phyloP scores from a whole-genome alignment of 2,888 invertebrate species.

The Mayetiola destructor region DNA sequence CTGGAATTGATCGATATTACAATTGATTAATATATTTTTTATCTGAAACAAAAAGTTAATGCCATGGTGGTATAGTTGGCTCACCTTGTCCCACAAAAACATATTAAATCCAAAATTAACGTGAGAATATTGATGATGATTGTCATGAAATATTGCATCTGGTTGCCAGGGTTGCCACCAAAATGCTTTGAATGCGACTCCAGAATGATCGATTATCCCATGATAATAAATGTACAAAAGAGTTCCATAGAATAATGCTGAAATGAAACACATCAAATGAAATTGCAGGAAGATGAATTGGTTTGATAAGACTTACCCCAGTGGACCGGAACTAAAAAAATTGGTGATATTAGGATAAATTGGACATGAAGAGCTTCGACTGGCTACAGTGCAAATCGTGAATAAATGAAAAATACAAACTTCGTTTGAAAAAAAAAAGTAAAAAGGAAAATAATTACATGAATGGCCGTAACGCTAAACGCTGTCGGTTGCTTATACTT shows the following conservation, averaged over 20 bases:
- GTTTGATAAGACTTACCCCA: slow-evolving; percentile 41
- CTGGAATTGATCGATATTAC: slow-evolving; percentile 32
- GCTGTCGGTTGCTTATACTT: slow-evolving; percentile 62
- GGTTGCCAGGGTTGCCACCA: slow-evolving; percentile 72
- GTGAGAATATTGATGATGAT: slow-evolving; percentile 65
- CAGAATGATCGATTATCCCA: slow-evolving; percentile 62
- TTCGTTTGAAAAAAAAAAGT: too few relatives aligned
- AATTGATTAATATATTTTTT: too few relatives aligned
- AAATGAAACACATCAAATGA: slow-evolving; percentile 17
- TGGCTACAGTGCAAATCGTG: too few relatives aligned
- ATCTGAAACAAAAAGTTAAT: neutral
- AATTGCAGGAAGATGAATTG: neutral
- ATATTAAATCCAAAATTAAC: slow-evolving; percentile 64
- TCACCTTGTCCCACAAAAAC: slow-evolving; percentile 50
- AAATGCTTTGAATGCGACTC: slow-evolving; percentile 52
- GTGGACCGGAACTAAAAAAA: slow-evolving; percentile 49
- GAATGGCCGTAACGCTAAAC: slow-evolving; percentile 60
- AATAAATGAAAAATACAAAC: too few relatives aligned
- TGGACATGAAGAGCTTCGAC: slow-evolving; percentile 52
- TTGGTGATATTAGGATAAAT: slow-evolving; percentile 42
- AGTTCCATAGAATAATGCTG: slow-evolving; percentile 35
- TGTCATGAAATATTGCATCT: slow-evolving; percentile 58
- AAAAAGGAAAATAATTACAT: too few relatives aligned
- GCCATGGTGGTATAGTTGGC: slow-evolving; percentile 15
- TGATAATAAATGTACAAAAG: slow-evolving; percentile 52